phyloP scores from a whole-genome alignment of 2,888 invertebrate genomes.

The Catocala fraxini region DNA sequence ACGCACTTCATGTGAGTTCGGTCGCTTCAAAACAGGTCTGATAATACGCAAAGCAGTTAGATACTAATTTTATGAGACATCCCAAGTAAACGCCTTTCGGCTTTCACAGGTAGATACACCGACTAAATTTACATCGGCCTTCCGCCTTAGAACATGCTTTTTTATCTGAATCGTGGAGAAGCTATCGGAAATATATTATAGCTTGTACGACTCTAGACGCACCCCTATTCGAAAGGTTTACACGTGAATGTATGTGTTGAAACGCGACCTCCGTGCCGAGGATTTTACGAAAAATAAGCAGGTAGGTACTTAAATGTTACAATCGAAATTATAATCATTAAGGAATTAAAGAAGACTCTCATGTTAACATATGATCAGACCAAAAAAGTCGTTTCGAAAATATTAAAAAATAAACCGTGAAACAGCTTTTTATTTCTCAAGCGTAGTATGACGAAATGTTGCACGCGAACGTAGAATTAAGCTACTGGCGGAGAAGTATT shows the following conservation, averaged over 20 bases:
- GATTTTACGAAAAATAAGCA: constrained; percentile 49
- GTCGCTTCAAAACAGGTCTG: constrained; percentile 71
- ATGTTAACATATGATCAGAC: constrained; percentile 58
- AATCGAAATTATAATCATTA: constrained; percentile 57
- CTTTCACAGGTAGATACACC: constrained; percentile 64
- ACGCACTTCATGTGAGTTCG: constrained; percentile 70
- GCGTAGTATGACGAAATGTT: constrained; percentile 58
- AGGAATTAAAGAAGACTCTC: constrained; percentile 63
- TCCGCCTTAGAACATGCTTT: constrained; percentile 55
- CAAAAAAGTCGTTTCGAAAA: constrained; percentile 59
- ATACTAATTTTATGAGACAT: constrained; percentile 84
- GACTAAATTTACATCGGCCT: constrained; percentile 62
- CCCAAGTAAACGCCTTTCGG: constrained; percentile 72
- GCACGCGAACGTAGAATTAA: constrained; percentile 58
- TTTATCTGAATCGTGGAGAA: constrained; percentile 40
- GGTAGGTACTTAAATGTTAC: constrained; percentile 51
- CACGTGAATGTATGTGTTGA: constrained; percentile 35
- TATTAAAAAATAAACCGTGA: constrained; percentile 56
- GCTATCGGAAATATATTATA: constrained; percentile 28
- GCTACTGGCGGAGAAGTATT: constrained; percentile 63
- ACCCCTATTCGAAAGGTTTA: constrained; percentile 39
- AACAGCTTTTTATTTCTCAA: constrained; percentile 59
- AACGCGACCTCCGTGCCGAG: constrained; percentile 49
- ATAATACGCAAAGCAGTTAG: constrained; percentile 78
- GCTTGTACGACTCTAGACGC: constrained; percentile 26